These are phyloP conservation scores for Rhingia rostrata DNA, from an alignment of 2,888 invertebrate genomes.

Conservation along the genomic window DNA sequence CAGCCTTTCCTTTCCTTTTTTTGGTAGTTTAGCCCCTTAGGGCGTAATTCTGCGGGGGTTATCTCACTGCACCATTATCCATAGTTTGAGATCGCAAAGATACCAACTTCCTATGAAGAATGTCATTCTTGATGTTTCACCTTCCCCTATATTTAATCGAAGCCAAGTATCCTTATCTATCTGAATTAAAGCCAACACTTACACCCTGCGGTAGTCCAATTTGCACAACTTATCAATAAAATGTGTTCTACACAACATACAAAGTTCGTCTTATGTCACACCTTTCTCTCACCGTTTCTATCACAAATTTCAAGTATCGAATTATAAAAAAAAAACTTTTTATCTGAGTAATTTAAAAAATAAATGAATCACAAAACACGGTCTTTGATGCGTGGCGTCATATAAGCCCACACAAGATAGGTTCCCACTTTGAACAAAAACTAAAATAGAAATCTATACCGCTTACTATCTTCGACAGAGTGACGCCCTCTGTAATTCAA, in stretches of 20 bases:
- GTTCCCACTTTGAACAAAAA: neutral
- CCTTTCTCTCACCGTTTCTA: neutral
- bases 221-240: too few species aligned
- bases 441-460: neutral
- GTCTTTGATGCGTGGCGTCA: neutral
- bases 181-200: too few species aligned
- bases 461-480: constrained; percentile 19
- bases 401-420: neutral
- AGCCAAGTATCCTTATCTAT: too few species aligned
- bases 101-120: too few species aligned
- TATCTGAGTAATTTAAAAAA: constrained; percentile 12
- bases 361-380: constrained; percentile 3
- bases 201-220: too few species aligned
- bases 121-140: too few species aligned
- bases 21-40: too few species aligned
- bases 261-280: neutral
- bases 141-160: too few species aligned
- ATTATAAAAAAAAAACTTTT: neutral
- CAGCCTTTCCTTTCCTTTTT: too few species aligned
- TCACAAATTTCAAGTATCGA: constrained; percentile 1
- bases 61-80: too few species aligned
- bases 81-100: too few species aligned
- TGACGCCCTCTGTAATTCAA: constrained; percentile 39
- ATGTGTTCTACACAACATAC: neutral
- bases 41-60: too few species aligned